Evolutionary conservation across 2,888 invertebrate genomes (phyloP).

Genomic region (Endomychus coccineus): DNA sequence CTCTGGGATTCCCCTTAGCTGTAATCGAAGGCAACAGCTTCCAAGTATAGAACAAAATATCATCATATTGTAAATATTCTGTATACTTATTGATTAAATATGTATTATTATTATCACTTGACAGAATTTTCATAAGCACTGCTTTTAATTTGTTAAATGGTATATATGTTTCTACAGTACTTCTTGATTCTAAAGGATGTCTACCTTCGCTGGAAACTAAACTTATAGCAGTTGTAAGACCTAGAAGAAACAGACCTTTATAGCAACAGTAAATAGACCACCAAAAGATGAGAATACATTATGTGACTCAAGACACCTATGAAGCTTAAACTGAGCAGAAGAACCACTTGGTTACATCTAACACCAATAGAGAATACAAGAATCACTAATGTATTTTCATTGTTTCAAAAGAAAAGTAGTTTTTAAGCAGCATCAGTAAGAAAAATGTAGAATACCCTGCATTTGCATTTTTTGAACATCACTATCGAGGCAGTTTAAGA

Average conservation of each 20-base stretch:
- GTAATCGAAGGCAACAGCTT: slow-evolving; percentile 52
- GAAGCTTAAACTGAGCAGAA: no score
- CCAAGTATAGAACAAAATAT: slow-evolving; percentile 68
- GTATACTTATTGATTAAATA: slow-evolving; percentile 61
- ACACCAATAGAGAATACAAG: no score
- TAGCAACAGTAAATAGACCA: no score
- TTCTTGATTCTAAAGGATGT: slow-evolving; percentile 52
- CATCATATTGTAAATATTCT: slow-evolving; percentile 66
- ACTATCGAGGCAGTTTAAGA: slow-evolving; percentile 50
- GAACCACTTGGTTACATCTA: no score
- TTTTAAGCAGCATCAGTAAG: not conserved
- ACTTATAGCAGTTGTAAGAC: slow-evolving; percentile 66
- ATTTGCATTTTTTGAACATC: slow-evolving; percentile 36
- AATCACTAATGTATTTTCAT: no score
- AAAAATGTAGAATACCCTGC: slow-evolving; percentile 32
- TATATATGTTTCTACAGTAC: slow-evolving; percentile 52
- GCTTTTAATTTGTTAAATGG: slow-evolving; percentile 60
- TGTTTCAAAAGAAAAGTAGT: not conserved
- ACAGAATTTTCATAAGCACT: slow-evolving; percentile 58
- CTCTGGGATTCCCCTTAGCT: slow-evolving; percentile 48
- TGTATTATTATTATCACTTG: slow-evolving; percentile 53
- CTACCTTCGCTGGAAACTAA: slow-evolving; percentile 65
- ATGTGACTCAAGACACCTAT: no score
- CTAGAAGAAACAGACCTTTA: slow-evolving; percentile 35
- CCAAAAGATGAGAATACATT: no score